phyloP scores from a whole-genome alignment of 1,140 invertebrate species.

The Drosophila funebris region DNA sequence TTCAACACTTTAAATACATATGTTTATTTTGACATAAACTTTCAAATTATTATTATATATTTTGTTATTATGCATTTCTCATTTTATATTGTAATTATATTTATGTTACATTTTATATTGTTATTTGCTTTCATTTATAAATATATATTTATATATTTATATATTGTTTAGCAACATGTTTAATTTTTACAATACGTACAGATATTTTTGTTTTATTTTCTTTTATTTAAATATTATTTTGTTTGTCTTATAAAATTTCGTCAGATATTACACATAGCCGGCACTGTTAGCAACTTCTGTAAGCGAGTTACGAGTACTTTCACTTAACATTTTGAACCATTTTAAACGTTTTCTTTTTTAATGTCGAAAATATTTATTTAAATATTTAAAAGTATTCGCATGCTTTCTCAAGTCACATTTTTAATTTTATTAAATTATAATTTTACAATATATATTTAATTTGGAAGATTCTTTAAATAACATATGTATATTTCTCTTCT shows the following conservation, averaged over 20 bases:
- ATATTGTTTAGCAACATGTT: constrained; percentile 55
- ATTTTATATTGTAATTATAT: constrained; percentile 39
- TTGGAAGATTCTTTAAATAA: constrained; percentile 67
- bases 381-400: neutral
- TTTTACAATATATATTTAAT: constrained; percentile 17
- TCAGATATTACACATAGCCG: constrained; percentile 76
- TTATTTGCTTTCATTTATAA: constrained; percentile 18
- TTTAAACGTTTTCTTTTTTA: too few species aligned
- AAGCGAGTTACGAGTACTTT: constrained; percentile 10
- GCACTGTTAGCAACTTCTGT: constrained; percentile 55
- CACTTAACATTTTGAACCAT: neutral
- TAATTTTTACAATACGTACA: constrained; percentile 54
- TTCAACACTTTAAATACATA: constrained; percentile 75
- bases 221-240: constrained; percentile 13
- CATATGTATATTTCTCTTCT: constrained; percentile 12
- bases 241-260: constrained; percentile 55
- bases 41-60: constrained; percentile 48
- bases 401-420: constrained; percentile 1
- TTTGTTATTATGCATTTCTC: constrained; percentile 33
- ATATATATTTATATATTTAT: constrained; percentile 21
- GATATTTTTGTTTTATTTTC: constrained; percentile 11
- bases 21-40: constrained; percentile 48
- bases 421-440: constrained; percentile 4
- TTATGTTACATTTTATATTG: constrained; percentile 32
- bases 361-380: neutral